phyloP scores from a whole-genome alignment of 2,888 invertebrate genomes.

The Pachydiplax longipennis region DNA sequence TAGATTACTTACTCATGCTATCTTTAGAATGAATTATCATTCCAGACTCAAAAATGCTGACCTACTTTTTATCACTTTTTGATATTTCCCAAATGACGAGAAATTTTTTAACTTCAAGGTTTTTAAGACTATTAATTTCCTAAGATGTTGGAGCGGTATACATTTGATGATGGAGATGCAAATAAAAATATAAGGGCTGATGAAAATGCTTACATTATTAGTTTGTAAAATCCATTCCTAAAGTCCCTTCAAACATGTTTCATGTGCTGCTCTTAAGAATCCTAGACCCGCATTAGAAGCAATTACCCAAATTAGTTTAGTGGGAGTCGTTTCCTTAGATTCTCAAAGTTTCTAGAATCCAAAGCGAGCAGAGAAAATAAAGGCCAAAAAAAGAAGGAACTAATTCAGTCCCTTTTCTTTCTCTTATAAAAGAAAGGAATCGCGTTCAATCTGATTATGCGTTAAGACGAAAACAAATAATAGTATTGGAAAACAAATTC shows the following conservation, averaged over 20 bases:
- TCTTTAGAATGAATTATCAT: no score
- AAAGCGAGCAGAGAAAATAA: background rate
- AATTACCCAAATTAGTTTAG: background rate
- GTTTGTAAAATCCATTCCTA: background rate
- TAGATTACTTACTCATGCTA: background rate
- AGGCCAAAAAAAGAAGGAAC: background rate
- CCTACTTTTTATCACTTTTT: no score
- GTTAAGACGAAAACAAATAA: background rate
- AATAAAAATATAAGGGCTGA: no score
- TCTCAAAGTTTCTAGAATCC: background rate
- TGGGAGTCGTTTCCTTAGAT: background rate
- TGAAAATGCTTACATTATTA: background rate
- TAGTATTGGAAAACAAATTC: slow-evolving; percentile 34
- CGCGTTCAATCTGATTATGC: slow-evolving; percentile 32
- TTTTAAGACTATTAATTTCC: no score
- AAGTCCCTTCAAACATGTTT: background rate
- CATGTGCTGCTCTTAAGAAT: background rate
- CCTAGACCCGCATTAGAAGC: background rate
- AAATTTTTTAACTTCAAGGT: no score
- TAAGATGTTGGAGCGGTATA: no score
- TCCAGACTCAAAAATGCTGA: no score
- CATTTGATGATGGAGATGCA: no score
- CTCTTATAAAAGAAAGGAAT: slow-evolving; percentile 9
- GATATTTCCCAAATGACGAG: no score
- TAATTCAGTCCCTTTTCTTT: background rate